Evolutionary conservation across 1,140 invertebrate genomes (phyloP), one percentile per base, ranked within the genome.

Genomic region (Drosophila ironensis): DNA sequence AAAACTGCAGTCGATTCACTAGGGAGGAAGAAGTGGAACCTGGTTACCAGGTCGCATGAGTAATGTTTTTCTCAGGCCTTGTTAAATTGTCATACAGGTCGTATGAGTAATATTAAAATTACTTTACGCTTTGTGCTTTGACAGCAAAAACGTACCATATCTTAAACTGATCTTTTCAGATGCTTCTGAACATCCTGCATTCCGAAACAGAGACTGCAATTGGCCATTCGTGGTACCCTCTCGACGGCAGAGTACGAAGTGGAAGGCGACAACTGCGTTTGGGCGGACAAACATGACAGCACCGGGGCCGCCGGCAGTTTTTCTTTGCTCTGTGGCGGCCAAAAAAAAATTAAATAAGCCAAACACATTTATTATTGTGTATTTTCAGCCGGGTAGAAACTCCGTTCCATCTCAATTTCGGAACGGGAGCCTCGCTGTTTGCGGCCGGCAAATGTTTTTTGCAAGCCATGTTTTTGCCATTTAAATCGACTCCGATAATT

Each of bases 201-300:
- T n/a, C n/a, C n/a, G n/a, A n/a, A n/a, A n/a, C n/a, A n/a, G n/a
- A n/a, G n/a, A n/a, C n/a, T 22, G 20, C 5, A 22, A 22, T n/a
- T n/a, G 20, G 5, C 20, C 20, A 22, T 3, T n/a, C 4, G 8
- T 1, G 8, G 9, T n/a, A 7, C 20, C 20, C 47, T 9, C 1
- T 5, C 1, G 9, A 24, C 3, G 2, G 12, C 1, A 51, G 47
- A n/a, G 47, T 38, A 51, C 40, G 9, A 16, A 16, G 7, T 14
- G 19, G 46, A 60, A 40, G 74, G 75, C 75, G 75, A 73, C 73
- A 80, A 71, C 77, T 80, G 76, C 52, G 70, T 77, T 69, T 60
- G 73, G 75, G 74, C 64, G 63, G 46, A 50, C 38, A 70, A 56
- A 28, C 24, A 54, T 48, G 42, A 33, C 46, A 27, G 38, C 48